These are phyloP conservation scores for Aplodontia rufa DNA, from an alignment of 2,113 vertebrate species.

Conservation along the genomic window DNA sequence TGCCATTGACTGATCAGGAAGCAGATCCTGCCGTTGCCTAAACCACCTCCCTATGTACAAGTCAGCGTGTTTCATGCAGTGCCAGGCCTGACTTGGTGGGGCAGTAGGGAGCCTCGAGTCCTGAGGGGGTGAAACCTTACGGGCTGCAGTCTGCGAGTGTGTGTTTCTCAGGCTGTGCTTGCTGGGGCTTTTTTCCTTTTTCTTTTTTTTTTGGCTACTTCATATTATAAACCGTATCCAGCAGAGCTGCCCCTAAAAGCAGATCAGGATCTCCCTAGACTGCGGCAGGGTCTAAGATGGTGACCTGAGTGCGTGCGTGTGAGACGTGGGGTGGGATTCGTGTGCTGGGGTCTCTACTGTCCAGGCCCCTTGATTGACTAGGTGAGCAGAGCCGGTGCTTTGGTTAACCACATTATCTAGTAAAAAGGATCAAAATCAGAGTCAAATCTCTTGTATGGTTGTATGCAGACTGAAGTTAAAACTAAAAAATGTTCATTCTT, in stretches of 20 bases:
- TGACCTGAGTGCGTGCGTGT: too few relatives aligned
- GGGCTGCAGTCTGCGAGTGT: neutral
- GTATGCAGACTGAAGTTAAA: neutral
- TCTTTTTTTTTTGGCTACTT: neutral
- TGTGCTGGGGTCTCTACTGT: accelerated
- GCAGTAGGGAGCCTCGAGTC: accelerated
- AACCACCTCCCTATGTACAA: neutral
- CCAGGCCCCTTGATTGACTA: neutral
- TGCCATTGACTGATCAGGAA: neutral
- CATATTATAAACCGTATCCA: neutral
- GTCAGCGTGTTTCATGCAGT: neutral
- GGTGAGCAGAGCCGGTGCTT: neutral
- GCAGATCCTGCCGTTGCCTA: neutral
- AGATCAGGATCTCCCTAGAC: neutral
- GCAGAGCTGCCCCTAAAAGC: neutral
- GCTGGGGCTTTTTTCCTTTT: neutral
- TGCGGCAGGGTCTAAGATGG: too few relatives aligned
- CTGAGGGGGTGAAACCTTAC: too few relatives aligned
- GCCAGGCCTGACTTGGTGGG: neutral
- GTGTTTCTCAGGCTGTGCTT: neutral
- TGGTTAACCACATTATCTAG: neutral
- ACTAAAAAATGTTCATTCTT: neutral
- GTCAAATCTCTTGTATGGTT: neutral
- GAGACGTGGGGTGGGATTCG: neutral
- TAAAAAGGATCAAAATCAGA: neutral